Percentiles rank a stretch among this genome's conserved stretches.
Evolutionary conservation across 2,888 invertebrate species (phyloP).

Genomic region (Caprella mutica): DNA sequence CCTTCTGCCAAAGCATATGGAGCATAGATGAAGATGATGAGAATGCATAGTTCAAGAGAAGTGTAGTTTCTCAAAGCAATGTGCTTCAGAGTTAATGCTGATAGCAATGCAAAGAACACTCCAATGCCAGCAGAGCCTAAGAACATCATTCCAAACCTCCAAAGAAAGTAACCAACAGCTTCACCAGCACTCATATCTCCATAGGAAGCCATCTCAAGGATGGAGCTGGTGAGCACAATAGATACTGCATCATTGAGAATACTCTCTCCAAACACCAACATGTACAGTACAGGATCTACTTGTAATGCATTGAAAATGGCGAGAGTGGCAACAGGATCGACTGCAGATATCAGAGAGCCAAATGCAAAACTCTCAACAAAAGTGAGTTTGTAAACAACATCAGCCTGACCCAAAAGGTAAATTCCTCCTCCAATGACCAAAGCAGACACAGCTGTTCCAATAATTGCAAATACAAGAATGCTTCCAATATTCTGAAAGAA

Average conservation of each 20-base stretch:
- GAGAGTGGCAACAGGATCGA: slow-evolving; percentile 97
- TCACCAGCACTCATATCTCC: slow-evolving; percentile 57
- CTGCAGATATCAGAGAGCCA: slow-evolving; percentile 94
- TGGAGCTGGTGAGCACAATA: slow-evolving; percentile 90
- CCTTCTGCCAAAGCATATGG: slow-evolving; percentile 98
- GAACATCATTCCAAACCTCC: slow-evolving; percentile 87
- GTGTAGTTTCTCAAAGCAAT: slow-evolving; percentile 86
- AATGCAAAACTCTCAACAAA: slow-evolving; percentile 98
- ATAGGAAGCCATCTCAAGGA: slow-evolving; percentile 54
- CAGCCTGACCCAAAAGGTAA: slow-evolving; percentile 68
- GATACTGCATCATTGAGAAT: slow-evolving; percentile 97
- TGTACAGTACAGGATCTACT: slow-evolving; percentile 93
- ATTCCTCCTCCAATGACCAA: slow-evolving; percentile 93
- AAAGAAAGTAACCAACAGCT: slow-evolving; percentile 75
- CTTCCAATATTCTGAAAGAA: slow-evolving; percentile 92
- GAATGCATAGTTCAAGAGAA: slow-evolving; percentile 94
- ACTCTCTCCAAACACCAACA: slow-evolving; percentile 93
- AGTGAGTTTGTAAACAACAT: slow-evolving; percentile 70
- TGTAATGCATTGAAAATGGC: slow-evolving; percentile 97
- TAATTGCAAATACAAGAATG: slow-evolving; percentile 91
- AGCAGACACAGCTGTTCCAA: slow-evolving; percentile 94
- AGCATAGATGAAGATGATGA: slow-evolving; percentile 95
- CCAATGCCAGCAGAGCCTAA: slow-evolving; percentile 97
- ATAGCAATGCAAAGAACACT: slow-evolving; percentile 82
- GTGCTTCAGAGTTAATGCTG: slow-evolving; percentile 53